These are phyloP conservation scores for Dilophus febrilis DNA, from an alignment of 2,888 invertebrate species.

Conservation along the genomic window DNA sequence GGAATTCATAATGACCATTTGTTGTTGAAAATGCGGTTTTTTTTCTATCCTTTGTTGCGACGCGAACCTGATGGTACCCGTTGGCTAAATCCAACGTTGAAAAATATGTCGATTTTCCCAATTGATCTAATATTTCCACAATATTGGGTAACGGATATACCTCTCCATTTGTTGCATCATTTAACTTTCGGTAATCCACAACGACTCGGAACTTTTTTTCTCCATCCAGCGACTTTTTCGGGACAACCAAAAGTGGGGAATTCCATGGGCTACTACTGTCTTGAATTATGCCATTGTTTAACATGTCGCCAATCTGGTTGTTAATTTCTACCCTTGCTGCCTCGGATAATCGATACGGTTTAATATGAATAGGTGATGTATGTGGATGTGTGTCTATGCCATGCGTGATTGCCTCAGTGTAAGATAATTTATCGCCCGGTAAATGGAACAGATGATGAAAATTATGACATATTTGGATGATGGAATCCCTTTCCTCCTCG, in stretches of 20 bases:
- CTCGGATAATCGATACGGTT: no score
- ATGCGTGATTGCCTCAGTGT: neutral
- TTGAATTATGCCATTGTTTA: conserved; percentile 7
- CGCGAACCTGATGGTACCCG: conserved; percentile 9
- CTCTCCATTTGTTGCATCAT: conserved; percentile 11
- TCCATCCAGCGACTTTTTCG: conserved; percentile 13
- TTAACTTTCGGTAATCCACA: conserved; percentile 12
- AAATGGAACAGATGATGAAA: conserved; percentile 1
- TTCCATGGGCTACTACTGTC: conserved; percentile 10
- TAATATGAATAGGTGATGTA: no score
- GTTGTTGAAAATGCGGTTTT: conserved; percentile 12
- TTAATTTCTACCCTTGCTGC: no score
- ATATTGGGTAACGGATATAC: conserved; percentile 12
- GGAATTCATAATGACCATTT: conserved; percentile 12
- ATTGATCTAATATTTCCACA: conserved; percentile 8
- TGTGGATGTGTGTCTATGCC: neutral
- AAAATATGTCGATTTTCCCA: conserved; percentile 9
- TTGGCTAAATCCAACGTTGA: conserved; percentile 9
- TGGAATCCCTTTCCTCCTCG: no score
- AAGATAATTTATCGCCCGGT: conserved; percentile 2
- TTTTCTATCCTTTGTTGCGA: conserved; percentile 6
- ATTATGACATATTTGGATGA: neutral
- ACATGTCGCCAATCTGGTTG: conserved; percentile 6
- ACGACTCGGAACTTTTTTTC: conserved; percentile 15
- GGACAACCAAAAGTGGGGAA: conserved; percentile 14